Evolutionary conservation across 23 tunicate genomes (phyloP), one percentile per base, ranked within the genome.

Genomic region (Ciona savignyi): DNA sequence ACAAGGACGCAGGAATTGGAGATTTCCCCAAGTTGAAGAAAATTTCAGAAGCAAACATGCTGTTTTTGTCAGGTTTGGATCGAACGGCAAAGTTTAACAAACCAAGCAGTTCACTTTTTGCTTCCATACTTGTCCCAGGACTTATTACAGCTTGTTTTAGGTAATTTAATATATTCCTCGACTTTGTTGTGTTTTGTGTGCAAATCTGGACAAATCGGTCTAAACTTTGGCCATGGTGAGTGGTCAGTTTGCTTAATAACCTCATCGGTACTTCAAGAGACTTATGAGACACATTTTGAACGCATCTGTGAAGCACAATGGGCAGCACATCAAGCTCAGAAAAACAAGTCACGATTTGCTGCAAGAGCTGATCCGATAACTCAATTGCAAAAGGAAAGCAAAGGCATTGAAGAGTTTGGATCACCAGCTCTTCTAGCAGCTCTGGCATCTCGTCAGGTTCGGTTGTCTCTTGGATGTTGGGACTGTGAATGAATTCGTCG

Each of bases 301-400:
- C 25, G 34, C 78, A 72, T 32, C 63, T 35, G 60, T 72, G 51
- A 31, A 80, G 31, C 6, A 72, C 33, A 27, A 80, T 35, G 15
- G 61, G 29, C 29, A 80, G 25, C 27, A 80, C 6, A 60, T 80
- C 73, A 3, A 80, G 69, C 74, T 71, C 85, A 27, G 60, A 61
- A 28, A 70, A 74, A 33, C 71, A 72, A 34, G 75, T 61, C 29
- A 72, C 26, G 19, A 80, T 62, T 62, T 72, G 85, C n/a, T 72
- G 85, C 20, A 80, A 78, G 0, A 72, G 29, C 60, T 33, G 48
- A 22, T 80, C 85, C 26, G 60, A 69, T 33, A 72, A 32, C 30
- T 72, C 85, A 29, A 80, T 72, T 6, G 85, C 85, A 72, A 72
- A 80, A 30, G 85, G 85, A 30, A 80, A 80, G 62, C 85, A 80